Evolutionary conservation across 30 jellyfish, hydroid and myxozoan genomes (phyloP).

Genomic region (Cassiopea xamachana): DNA sequence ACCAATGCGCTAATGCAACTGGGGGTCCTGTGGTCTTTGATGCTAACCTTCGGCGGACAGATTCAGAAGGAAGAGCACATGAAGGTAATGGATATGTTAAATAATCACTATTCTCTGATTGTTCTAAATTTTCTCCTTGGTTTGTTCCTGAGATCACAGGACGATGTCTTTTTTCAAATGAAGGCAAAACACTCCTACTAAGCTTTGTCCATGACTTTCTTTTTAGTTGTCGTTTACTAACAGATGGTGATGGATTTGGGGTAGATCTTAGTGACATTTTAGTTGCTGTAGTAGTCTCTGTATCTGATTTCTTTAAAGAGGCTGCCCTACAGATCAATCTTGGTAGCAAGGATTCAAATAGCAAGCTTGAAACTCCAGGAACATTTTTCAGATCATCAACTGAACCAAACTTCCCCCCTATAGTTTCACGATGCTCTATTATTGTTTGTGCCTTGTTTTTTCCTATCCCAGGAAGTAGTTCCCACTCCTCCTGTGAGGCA

Average conservation of each 20-base stretch:
- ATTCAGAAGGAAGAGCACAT: slow-evolving; percentile 82
- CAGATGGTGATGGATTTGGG: slow-evolving; percentile 55
- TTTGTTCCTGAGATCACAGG: neutral
- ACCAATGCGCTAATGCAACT: slow-evolving; percentile 76
- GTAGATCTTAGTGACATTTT: slow-evolving; percentile 66
- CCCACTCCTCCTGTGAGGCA: slow-evolving; percentile 88
- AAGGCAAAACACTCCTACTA: slow-evolving; percentile 36
- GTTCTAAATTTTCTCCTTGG: neutral
- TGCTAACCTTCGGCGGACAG: slow-evolving; percentile 78
- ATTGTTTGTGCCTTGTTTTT: slow-evolving; percentile 84
- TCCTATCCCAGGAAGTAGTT: slow-evolving; percentile 96
- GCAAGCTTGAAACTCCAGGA: slow-evolving; percentile 68
- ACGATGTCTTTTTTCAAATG: slow-evolving; percentile 49
- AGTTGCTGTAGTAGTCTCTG: slow-evolving; percentile 11
- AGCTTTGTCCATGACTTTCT: slow-evolving; percentile 38
- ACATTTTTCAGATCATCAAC: slow-evolving; percentile 73
- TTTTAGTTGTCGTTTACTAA: slow-evolving; percentile 25
- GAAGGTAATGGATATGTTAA: slow-evolving; percentile 62
- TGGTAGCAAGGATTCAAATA: slow-evolving; percentile 57
- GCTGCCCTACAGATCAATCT: slow-evolving; percentile 37
- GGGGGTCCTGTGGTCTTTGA: slow-evolving; percentile 80
- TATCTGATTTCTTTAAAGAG: slow-evolving; percentile 1
- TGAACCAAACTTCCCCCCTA: slow-evolving; percentile 59
- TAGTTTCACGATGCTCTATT: slow-evolving; percentile 74
- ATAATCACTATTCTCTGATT: slow-evolving; percentile 8